Evolutionary conservation across 2,888 invertebrate species (phyloP).

Genomic region (Zaprionus lineosus): DNA sequence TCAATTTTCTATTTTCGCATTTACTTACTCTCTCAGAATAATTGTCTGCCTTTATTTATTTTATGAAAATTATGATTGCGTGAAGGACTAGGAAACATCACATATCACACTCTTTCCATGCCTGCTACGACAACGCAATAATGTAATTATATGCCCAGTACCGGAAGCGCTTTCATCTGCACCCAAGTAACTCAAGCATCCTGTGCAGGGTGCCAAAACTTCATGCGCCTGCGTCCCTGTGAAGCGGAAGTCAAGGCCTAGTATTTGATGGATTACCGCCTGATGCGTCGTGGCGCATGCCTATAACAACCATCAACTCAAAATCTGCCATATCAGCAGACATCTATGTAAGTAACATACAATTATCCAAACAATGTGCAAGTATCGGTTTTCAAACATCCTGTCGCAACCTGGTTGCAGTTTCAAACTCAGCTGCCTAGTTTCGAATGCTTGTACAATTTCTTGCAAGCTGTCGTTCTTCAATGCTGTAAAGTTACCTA

Average conservation of each 20-base stretch:
- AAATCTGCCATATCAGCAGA: slow-evolving; percentile 28
- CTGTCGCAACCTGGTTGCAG: slow-evolving; percentile 35
- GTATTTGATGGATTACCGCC: slow-evolving; percentile 42
- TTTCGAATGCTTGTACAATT: no score
- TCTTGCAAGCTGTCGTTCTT: no score
- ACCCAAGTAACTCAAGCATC: slow-evolving; percentile 52
- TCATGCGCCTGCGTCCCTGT: slow-evolving; percentile 56
- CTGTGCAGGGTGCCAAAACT: slow-evolving; percentile 60
- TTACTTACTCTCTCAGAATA: no score
- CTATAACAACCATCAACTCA: slow-evolving; percentile 21
- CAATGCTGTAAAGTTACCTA: no score
- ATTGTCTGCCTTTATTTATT: slow-evolving; percentile 21
- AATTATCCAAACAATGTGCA: slow-evolving; percentile 61
- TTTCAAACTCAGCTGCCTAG: slow-evolving; percentile 28
- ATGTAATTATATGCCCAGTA: slow-evolving; percentile 71
- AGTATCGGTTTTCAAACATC: slow-evolving; percentile 75
- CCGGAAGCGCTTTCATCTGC: slow-evolving; percentile 79
- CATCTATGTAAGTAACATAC: slow-evolving; percentile 48
- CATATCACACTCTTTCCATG: slow-evolving; percentile 61
- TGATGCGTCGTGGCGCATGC: slow-evolving; percentile 36
- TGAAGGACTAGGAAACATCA: slow-evolving; percentile 22
- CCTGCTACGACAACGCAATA: slow-evolving; percentile 49
- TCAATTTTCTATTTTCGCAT: no score
- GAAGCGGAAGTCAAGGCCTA: slow-evolving; percentile 58
- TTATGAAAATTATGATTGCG: slow-evolving; percentile 49